Evolutionary conservation across 2,113 vertebrate genomes (phyloP), one percentile per base, ranked within the genome.

Genomic region (Halcyon senegalensis): DNA sequence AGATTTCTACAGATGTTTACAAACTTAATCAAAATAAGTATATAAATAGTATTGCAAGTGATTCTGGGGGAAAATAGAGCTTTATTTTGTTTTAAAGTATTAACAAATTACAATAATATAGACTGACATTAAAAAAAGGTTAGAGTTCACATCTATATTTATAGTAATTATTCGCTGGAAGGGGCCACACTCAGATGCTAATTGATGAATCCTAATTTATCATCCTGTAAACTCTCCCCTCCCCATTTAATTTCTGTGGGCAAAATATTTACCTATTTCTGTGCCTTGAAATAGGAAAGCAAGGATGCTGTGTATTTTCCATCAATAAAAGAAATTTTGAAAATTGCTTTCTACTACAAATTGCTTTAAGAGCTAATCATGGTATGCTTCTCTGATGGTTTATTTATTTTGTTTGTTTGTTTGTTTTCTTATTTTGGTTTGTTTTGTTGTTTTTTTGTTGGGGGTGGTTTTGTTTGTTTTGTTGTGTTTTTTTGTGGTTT

Each of bases 1-100:
- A 82, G 93, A 93, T 94, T 93, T 88, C 92, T 94, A 43, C 90
- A 86, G 90, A 96, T 98, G 94, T 96, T 98, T 97, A 91, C 73
- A 93, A 74, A 89, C 74, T 88, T 87, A 94, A 94, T 67, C 70
- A 55, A 88, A 96, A 95, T 84, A 37, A 86, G 50, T 59, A 82
- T 92, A 84, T 90, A 91, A 83, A 83, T 95, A 94, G 50, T 95
- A 95, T 69, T 95, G 51, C 74, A 72, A 83, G 66, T 89, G 63
- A 69, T 89, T 94, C 87, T 46, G 15, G 55, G 46, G 10, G 19
- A n/a, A 85, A 50, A 39, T 11, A 87, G 84, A 44, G 66, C 39
- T 67, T 93, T 86, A 27, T 76, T 92, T 70, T 84, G n/a, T 46
- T 91, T 89, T 90, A 92, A 95, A 87, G 4, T 46, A 58, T 84